A percentile compares a stretch with the other conserved stretches of the same genome.
Evolutionary conservation across 2,113 vertebrate species (phyloP).

Genomic region (Cyrtonyx montezumae): DNA sequence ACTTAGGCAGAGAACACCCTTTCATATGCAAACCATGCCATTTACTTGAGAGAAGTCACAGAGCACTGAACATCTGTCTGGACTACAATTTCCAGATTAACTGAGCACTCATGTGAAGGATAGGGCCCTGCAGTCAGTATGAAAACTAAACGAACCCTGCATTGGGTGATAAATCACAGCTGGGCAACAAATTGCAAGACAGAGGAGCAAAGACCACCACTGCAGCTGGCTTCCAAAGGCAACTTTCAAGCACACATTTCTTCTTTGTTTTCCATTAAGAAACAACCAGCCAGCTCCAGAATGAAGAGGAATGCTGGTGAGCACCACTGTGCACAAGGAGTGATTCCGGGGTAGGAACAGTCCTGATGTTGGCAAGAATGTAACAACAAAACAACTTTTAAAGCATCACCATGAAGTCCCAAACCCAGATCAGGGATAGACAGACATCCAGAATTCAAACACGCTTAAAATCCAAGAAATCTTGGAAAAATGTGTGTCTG

Average conservation of each 20-base stretch:
- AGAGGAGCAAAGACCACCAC: background rate
- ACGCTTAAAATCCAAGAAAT: background rate
- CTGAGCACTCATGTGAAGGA: background rate
- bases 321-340: background rate
- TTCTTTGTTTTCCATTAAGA: background rate
- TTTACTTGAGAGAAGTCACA: background rate
- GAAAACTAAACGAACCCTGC: background rate
- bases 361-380: background rate
- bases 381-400: background rate
- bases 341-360: background rate
- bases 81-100: background rate
- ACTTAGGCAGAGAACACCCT: background rate
- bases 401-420: background rate
- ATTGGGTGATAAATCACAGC: background rate
- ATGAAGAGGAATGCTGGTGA: background rate
- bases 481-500: accelerated
- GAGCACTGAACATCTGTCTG: background rate
- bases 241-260: background rate
- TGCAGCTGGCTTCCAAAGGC: background rate
- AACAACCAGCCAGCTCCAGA: background rate
- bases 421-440: background rate
- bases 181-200: accelerated
- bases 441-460: background rate
- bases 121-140: background rate
- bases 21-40: background rate